Conservation (phyloP, 2,888 invertebrate species). For the Lysandra coridon region DNA sequence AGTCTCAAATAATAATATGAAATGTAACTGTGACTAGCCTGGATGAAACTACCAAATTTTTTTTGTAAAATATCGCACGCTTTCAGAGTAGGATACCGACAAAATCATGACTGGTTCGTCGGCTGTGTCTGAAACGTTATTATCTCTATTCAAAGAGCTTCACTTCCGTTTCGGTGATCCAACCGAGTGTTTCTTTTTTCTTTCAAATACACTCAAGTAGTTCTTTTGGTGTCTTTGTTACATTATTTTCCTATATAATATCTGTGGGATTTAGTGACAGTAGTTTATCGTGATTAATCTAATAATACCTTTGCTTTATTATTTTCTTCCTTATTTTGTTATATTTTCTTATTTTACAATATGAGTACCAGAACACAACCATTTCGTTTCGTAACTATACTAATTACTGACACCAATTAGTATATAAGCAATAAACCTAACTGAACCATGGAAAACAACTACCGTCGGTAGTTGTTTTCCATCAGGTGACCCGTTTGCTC, state of each 20-base stretch:
- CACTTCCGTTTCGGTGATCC: slow-evolving; percentile 66
- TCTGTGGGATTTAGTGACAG: neutral
- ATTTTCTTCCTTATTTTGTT: neutral
- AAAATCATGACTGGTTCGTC: slow-evolving; percentile 52
- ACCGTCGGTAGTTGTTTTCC: too few relatives aligned
- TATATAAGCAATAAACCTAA: too few relatives aligned
- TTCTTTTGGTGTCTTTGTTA: slow-evolving; percentile 28
- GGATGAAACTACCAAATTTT: neutral
- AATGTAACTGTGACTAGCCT: neutral
- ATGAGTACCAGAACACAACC: too few relatives aligned
- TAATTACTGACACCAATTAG: too few relatives aligned
- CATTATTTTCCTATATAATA: slow-evolving; percentile 11
- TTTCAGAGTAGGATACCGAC: slow-evolving; percentile 47
- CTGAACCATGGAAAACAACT: too few relatives aligned
- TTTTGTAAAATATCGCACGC: slow-evolving; percentile 32
- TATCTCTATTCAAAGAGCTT: slow-evolving; percentile 71
- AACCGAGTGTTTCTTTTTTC: slow-evolving; percentile 64
- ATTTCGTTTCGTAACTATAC: too few relatives aligned
- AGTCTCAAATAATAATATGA: neutral
- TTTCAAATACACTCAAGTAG: slow-evolving; percentile 47
- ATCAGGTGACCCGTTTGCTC: too few relatives aligned
- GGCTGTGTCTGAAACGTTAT: slow-evolving; percentile 71
- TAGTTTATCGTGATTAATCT: neutral
- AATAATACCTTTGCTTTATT: neutral
- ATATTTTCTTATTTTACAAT: neutral